Evolutionary conservation across 1,140 invertebrate genomes (phyloP), one percentile per base, ranked within the genome.

Genomic region (Bombus terrestris): DNA sequence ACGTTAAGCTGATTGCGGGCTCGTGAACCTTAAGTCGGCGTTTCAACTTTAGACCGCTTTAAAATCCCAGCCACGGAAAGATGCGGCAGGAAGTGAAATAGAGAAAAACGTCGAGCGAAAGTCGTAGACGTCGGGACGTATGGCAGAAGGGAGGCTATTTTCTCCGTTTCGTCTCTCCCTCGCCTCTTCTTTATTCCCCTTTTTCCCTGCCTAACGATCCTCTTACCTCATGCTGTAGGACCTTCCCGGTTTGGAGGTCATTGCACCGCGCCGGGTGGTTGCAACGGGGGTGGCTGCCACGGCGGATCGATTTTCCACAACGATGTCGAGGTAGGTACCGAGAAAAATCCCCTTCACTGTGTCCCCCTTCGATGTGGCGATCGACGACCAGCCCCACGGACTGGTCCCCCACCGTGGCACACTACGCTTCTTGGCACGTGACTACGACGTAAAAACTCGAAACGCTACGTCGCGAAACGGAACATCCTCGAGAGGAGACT

Each of bases 181-280:
- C 64, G n/a, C 62, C n/a, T 18, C 13, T 32, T 32, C n/a, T 66
- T 66, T 72, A 78, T 84, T 73, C 57, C 32, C 41, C n/a, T 8
- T 83, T 53, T 57, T 35, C 83, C 12, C 28, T 22, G 1, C 73
- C 62, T 8, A 66, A n/a, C 76, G 57, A 86, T 73, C 53, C 82
- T 69, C 92, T 94, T 94, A 95, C 94, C 94, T 94, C 89, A 93
- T 92, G 72, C 92, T 93, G 88, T 92, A 94, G 87, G 94, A 93
- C 91, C 93, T 95, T 93, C 92, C 93, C 82, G 94, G 89, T 95
- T 95, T 95, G 89, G 94, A 94, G 93, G 94, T 94, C 94, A 95
- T 95, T 93, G 94, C 92, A 93, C 94, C 89, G 87, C 86, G 82
- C 64, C 86, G 89, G 91, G 76, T 83, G 83, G 81, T 88, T 93